Evolutionary conservation across 2,113 vertebrate genomes (phyloP).

Genomic region (Centrocercus urophasianus): DNA sequence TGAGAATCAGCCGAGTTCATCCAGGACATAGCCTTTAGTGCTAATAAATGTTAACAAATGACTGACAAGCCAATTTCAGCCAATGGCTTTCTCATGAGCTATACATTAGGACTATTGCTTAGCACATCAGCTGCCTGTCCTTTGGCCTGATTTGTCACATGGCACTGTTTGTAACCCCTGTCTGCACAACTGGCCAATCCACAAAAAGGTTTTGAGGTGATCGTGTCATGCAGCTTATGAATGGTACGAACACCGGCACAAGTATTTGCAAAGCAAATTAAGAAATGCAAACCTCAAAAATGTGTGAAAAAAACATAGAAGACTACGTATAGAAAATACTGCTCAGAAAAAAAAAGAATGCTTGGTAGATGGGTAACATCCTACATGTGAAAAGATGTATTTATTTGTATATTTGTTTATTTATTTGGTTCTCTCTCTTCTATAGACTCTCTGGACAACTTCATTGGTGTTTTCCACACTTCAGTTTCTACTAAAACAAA

Average conservation of each 20-base stretch:
- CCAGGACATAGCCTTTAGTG: neutral
- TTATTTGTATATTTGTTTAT: neutral
- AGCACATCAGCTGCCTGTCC: neutral
- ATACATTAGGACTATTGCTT: neutral
- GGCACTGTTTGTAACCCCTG: neutral
- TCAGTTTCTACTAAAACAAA: neutral
- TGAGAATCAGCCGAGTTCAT: neutral
- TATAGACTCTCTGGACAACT: neutral
- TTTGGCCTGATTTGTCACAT: neutral
- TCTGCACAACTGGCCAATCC: neutral
- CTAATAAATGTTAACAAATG: conserved; percentile 12
- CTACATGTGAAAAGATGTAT: neutral
- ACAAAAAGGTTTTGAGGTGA: neutral
- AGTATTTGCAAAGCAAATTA: neutral
- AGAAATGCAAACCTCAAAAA: neutral
- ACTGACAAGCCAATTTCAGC: conserved; percentile 6
- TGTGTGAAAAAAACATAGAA: neutral
- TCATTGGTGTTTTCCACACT: neutral
- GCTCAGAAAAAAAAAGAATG: neutral
- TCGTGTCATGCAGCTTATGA: neutral
- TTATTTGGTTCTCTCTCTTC: neutral
- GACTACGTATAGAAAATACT: neutral
- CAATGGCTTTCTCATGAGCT: neutral
- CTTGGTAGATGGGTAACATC: neutral
- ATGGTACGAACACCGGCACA: neutral